phyloP scores from a whole-genome alignment of 2,113 vertebrate species.

The Percopsis transmontana region DNA sequence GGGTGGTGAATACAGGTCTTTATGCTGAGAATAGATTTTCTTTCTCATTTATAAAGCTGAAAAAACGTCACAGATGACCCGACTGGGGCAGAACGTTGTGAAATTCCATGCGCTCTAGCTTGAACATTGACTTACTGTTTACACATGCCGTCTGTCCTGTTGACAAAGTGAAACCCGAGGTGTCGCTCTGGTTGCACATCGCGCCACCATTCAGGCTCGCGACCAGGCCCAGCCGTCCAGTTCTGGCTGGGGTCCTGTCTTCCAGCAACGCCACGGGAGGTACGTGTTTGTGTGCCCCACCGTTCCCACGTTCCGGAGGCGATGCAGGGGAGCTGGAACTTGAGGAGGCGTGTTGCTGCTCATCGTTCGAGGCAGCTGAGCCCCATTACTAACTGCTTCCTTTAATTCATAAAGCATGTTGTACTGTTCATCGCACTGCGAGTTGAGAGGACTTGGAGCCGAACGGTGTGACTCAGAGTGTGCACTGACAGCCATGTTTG shows the following conservation, averaged over 20 bases:
- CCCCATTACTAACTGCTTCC: conserved; percentile 27
- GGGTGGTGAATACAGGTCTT: too few relatives aligned
- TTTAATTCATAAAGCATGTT: conserved; percentile 36
- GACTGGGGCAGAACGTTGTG: too few relatives aligned
- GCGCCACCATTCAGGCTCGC: conserved; percentile 22
- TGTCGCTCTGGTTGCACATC: conserved; percentile 22
- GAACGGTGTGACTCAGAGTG: background rate
- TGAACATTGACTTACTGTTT: conserved; percentile 3
- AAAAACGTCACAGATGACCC: too few relatives aligned
- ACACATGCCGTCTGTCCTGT: background rate
- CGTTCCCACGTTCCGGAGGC: conserved; percentile 28
- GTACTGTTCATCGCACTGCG: conserved; percentile 26
- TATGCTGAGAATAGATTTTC: too few relatives aligned
- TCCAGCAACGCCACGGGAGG: conserved; percentile 55
- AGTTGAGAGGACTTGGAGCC: conserved; percentile 31
- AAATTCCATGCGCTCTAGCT: too few relatives aligned
- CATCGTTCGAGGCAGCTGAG: conserved; percentile 36
- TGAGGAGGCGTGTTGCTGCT: conserved; percentile 15
- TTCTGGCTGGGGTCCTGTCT: conserved; percentile 58
- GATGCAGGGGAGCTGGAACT: conserved; percentile 34
- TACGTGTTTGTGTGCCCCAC: conserved; percentile 26
- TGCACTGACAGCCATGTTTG: background rate
- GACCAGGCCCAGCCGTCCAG: conserved; percentile 56
- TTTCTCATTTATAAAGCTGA: too few relatives aligned
- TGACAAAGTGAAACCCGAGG: background rate